A percentile compares a stretch with the other conserved stretches of the same genome.
Evolutionary conservation across 2,797 vertebrate genomes (phyloP).

Genomic region (Taeniopygia guttata): DNA sequence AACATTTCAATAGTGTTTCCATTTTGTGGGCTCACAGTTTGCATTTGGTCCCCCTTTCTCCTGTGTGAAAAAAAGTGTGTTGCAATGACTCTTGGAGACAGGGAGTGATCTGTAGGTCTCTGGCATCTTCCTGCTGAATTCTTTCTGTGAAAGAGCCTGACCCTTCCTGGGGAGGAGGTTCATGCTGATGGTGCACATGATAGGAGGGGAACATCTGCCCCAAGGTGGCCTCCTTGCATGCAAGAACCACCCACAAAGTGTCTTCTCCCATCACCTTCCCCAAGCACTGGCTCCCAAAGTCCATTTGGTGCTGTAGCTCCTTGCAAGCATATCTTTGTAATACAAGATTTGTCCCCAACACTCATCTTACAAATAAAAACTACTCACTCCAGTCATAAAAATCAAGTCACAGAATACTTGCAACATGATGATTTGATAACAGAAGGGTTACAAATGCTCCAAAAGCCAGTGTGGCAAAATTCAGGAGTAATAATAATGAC

Average conservation of each 20-base stretch:
- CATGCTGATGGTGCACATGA: not conserved
- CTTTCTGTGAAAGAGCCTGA: not conserved
- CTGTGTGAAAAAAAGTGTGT: not conserved
- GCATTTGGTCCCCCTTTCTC: not conserved
- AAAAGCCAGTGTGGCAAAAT: not conserved
- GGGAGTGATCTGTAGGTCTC: not conserved
- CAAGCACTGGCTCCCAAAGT: fast-evolving
- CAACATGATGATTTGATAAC: not conserved
- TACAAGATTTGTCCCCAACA: not conserved
- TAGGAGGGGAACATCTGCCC: not conserved
- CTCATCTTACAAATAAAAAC: not conserved
- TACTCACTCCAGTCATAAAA: not conserved
- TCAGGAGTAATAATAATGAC: not conserved
- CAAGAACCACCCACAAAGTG: not conserved
- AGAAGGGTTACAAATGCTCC: not conserved
- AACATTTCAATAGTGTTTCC: not conserved
- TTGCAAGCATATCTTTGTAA: not conserved
- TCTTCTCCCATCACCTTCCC: not conserved
- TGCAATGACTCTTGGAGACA: not conserved
- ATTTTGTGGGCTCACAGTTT: fast-evolving
- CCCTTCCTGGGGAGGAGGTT: not conserved
- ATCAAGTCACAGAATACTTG: not conserved
- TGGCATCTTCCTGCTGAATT: constrained; percentile 16
- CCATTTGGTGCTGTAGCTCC: fast-evolving
- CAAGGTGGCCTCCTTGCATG: not conserved